Evolutionary conservation across 2,888 invertebrate species (phyloP).

Genomic region (Lasiommata megera): DNA sequence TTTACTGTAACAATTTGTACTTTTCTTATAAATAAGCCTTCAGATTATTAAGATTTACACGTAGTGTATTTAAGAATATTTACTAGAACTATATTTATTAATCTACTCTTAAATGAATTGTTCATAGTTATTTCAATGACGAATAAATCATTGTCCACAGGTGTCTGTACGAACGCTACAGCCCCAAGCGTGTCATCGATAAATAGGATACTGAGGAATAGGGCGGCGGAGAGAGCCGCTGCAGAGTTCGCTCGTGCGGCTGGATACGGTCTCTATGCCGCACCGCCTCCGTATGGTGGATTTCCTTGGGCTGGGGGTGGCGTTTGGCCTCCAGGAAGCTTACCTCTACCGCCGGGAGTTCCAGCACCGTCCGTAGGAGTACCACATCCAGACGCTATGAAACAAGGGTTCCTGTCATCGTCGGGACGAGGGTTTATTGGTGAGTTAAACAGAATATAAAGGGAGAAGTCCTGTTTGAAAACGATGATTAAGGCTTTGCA

Average conservation of each 20-base stretch:
- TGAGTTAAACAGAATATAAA: conserved; percentile 35
- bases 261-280: conserved; percentile 92
- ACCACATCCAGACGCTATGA: conserved; percentile 72
- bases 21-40: no score
- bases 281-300: conserved; percentile 86
- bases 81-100: no score
- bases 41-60: no score
- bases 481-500: no score
- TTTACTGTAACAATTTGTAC: no score
- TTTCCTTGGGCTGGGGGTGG: conserved; percentile 75
- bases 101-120: no score
- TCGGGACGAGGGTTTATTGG: conserved; percentile 67
- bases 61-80: no score
- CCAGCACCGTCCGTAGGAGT: conserved; percentile 65
- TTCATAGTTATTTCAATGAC: no score
- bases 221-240: conserved; percentile 97
- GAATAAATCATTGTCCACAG: conserved; percentile 72
- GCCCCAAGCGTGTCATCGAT: conserved; percentile 98
- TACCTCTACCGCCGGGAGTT: conserved; percentile 76
- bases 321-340: conserved; percentile 82
- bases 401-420: conserved; percentile 67
- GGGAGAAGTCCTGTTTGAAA: no score
- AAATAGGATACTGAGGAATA: conserved; percentile 96
- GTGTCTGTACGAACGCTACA: conserved; percentile 96
- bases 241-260: conserved; percentile 97